Evolutionary conservation across 2,888 invertebrate species (phyloP).

Genomic region (Scaeva pyrastri): DNA sequence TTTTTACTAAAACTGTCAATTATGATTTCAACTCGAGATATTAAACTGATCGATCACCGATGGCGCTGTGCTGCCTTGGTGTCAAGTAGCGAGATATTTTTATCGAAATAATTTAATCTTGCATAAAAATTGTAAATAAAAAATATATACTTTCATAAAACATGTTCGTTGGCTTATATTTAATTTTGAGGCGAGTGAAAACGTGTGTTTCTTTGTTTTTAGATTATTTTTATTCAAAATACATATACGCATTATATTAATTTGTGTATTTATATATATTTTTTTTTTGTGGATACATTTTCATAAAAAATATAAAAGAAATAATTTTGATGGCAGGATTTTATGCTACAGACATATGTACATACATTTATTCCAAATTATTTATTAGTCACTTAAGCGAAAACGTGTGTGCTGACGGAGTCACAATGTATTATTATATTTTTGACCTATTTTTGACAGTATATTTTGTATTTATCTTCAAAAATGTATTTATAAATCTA

Average conservation of each 20-base stretch:
- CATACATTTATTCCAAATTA: not conserved
- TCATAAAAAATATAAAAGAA: not conserved
- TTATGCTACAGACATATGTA: not conserved
- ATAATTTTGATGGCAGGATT: not conserved
- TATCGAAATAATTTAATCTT: not conserved
- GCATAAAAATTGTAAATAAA: constrained; percentile 1
- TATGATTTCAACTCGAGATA: constrained; percentile 27
- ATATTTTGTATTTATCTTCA: not conserved
- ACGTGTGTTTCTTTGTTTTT: not conserved
- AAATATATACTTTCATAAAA: not conserved
- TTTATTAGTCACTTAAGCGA: not conserved
- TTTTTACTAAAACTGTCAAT: constrained; percentile 1
- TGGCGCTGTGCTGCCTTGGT: not conserved
- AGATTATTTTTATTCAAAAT: constrained; percentile 7
- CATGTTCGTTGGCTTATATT: not conserved
- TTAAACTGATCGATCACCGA: not conserved
- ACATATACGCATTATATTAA: too few relatives aligned
- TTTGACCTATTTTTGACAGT: constrained; percentile 19
- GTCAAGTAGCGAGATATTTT: not conserved
- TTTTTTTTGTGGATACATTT: not conserved
- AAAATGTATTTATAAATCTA: not conserved
- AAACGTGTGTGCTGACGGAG: not conserved
- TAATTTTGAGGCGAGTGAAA: not conserved
- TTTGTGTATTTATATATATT: too few relatives aligned
- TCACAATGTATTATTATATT: not conserved